Conservation (phyloP, 2,113 vertebrate species). For the Ammodytes marinus region DNA sequence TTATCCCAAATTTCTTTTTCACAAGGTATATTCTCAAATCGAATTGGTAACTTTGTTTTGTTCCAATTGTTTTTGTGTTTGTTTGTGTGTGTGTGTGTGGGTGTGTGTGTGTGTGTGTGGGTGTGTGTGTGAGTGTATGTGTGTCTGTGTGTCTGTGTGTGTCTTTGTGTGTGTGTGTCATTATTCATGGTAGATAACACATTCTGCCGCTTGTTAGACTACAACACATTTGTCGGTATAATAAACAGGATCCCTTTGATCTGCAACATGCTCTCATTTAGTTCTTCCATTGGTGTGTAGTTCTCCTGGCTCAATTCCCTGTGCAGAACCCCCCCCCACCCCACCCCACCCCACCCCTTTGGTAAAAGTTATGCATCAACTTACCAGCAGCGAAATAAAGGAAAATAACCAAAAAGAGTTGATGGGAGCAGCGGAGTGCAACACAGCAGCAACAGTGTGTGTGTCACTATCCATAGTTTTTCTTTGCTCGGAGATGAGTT, state of each 20-base stretch:
- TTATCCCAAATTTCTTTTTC: neutral
- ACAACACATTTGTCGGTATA: constrained; percentile 56
- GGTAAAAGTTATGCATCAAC: constrained; percentile 61
- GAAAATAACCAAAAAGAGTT: constrained; percentile 56
- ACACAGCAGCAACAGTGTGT: constrained; percentile 21
- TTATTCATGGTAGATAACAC: constrained; percentile 17
- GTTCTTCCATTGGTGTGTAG: constrained; percentile 44
- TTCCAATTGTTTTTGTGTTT: constrained; percentile 8
- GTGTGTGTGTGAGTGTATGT: too few relatives aligned
- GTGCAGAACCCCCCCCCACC: constrained; percentile 9
- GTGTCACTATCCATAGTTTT: constrained; percentile 14
- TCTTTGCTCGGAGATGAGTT: constrained; percentile 30
- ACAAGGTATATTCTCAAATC: constrained; percentile 6
- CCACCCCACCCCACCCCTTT: neutral
- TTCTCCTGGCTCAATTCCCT: constrained; percentile 54
- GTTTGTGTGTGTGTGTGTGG: too few relatives aligned
- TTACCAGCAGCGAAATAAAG: constrained; percentile 37
- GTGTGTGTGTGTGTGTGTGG: too few relatives aligned
- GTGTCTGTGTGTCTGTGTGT: too few relatives aligned
- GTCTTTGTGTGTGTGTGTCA: neutral
- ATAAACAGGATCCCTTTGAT: constrained; percentile 67
- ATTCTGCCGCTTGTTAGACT: constrained; percentile 51
- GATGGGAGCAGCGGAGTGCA: constrained; percentile 32
- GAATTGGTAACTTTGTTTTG: constrained; percentile 8
- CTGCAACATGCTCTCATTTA: constrained; percentile 61